Conservation (phyloP, 2,888 invertebrate species). For the Drosophila maculinotata region DNA sequence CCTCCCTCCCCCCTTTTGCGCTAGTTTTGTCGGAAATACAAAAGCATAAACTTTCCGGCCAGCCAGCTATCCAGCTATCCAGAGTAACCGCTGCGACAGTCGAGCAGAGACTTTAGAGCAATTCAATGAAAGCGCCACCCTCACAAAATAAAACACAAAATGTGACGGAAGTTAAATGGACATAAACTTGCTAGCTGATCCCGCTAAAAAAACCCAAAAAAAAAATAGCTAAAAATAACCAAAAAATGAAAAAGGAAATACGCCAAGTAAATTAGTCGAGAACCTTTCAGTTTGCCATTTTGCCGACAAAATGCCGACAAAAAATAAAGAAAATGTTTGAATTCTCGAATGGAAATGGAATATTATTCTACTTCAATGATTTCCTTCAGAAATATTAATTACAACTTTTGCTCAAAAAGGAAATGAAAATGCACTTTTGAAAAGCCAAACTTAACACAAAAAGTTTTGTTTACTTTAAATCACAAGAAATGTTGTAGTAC, state of each 20-base stretch:
- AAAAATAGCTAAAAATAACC: neutral
- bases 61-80: slow-evolving; percentile 9
- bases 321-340: slow-evolving; percentile 8
- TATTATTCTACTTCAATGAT: slow-evolving; percentile 51
- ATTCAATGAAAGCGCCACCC: slow-evolving; percentile 37
- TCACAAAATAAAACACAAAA: slow-evolving; percentile 63
- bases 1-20: slow-evolving; percentile 17
- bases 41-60: slow-evolving; percentile 81
- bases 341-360: slow-evolving; percentile 29
- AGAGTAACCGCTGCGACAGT: slow-evolving; percentile 51
- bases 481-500: neutral
- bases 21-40: slow-evolving; percentile 75
- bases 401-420: slow-evolving; percentile 35
- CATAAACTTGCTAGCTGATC: slow-evolving; percentile 71
- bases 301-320: slow-evolving; percentile 4
- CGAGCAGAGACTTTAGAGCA: slow-evolving; percentile 8
- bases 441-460: neutral
- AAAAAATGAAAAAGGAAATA: slow-evolving; percentile 42
- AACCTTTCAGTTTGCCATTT: slow-evolving; percentile 26
- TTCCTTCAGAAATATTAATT: slow-evolving; percentile 52
- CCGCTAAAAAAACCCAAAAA: slow-evolving; percentile 15
- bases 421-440: slow-evolving; percentile 22
- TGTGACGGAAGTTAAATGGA: slow-evolving; percentile 80
- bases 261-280: slow-evolving; percentile 72
- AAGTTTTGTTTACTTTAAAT: slow-evolving; percentile 18